Evolutionary conservation across 2,113 vertebrate species (phyloP).

Genomic region (Paradisaea rubra): DNA sequence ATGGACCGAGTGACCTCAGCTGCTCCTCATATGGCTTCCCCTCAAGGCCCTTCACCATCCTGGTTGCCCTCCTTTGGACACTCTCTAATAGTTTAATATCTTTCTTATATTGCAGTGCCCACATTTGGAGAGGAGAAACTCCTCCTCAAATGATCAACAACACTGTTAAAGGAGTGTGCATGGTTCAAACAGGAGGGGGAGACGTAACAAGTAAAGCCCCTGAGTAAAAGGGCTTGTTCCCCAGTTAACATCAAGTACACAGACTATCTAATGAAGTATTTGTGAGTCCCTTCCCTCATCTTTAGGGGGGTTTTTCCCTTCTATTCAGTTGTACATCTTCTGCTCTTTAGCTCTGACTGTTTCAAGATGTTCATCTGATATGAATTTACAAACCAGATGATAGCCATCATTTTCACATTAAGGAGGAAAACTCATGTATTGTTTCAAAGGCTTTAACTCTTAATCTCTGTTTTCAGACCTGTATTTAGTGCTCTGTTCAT

Average conservation of each 20-base stretch:
- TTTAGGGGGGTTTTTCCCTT: neutral
- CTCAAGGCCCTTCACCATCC: neutral
- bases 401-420: neutral
- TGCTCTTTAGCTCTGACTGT: neutral
- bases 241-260: neutral
- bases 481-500: neutral
- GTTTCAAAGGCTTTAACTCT: constrained; percentile 7
- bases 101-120: rapidly evolving
- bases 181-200: no score
- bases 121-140: neutral
- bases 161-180: no score
- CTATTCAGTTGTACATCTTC: neutral
- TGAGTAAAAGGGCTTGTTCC: neutral
- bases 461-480: neutral
- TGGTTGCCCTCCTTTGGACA: neutral
- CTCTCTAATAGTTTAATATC: neutral
- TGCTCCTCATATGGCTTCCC: neutral
- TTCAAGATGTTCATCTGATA: constrained; percentile 6
- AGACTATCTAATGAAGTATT: neutral
- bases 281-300: neutral
- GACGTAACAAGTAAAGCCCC: no score
- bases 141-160: neutral
- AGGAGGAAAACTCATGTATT: neutral
- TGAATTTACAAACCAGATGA: constrained; percentile 24
- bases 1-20: neutral